Evolutionary conservation across 2,113 vertebrate genomes (phyloP), one percentile per base, ranked within the genome.

Genomic region (Prietella phreatophila): DNA sequence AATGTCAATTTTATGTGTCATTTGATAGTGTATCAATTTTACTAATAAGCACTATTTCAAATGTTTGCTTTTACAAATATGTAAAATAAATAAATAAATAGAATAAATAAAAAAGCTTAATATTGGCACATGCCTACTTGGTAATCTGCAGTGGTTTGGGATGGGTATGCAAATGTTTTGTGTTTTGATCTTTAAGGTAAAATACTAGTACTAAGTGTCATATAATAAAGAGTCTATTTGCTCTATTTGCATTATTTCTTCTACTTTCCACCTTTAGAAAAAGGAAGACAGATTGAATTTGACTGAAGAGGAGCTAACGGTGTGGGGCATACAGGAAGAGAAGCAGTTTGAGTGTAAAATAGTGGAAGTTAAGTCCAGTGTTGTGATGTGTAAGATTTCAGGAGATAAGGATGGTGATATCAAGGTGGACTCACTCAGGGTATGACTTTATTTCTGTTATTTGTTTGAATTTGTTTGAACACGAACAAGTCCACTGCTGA

Each of bases 231-330:
- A 50, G 27, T 55, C 9, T 84, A 11, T 50, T 47, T 17, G 25
- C 22, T 76, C 13, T 11, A 4, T 53, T 71, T 11, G 82, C 39
- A 47, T 56, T 82, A 63, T 53, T 25, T 8, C n/a, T 8, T n/a
- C 13, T 11, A 10, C 83, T 30, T 81, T 90, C 83, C 91, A 5
- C 69, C 86, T 92, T 53, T 89, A 99, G 98, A 99, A 98, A 97
- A 95, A 92, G 88, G 93, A 93, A 3, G 97, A 99, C 91, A 89
- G 93, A n/a, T 94, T 99, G 91, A 92, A 95, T 83, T 95, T 99
- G 89, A 94, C 39, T 39, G 39, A 13, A 36, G 86, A 73, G 0
- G 98, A 99, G 82, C 82, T 99, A 55, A 93, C 91, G 5, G 95
- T 96, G n/a, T 92, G 92, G 73, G 95, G 91, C 0, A 65, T 95